Evolutionary conservation across 2,113 vertebrate species (phyloP), one percentile per base, ranked within the genome.

Genomic region (Perccottus glenii): DNA sequence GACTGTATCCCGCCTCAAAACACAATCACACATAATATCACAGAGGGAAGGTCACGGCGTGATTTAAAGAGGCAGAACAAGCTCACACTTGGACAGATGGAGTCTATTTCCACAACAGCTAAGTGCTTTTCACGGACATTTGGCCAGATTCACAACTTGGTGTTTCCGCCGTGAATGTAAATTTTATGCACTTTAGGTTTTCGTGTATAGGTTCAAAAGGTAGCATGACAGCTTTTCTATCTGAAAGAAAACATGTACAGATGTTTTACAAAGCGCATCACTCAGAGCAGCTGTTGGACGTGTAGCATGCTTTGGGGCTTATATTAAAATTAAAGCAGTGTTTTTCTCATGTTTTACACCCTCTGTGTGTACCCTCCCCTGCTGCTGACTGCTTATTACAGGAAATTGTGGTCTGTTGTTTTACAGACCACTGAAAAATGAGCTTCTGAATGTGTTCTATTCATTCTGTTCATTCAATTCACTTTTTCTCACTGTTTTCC

Each of bases 1-100:
- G 49, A 36, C 55, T 36, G 48, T 16, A 67, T 46, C 9, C 52
- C 14, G 9, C 60, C 33, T 16, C 5, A 0, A 66, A 47, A 65
- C 19, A 66, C 52, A 65, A 71, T 53, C 53, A 65, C 51, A 75
- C 42, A 0, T 60, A 70, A 49, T 38, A 64, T 68, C 66, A 67
- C 60, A 73, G 5, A n/a, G 2, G 40, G 53, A 72, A 71, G 80
- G 77, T 79, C 72, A 67, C 47, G 60, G 57, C 14, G 15, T 71
- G 75, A 79, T 67, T 71, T 63, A 67, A 59, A 70, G 66, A 35
- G 27, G 15, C 14, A 60, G 0, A 11, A 48, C 15, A 1, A 64
- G 12, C 11, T 46, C 46, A 65, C 60, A 63, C 64, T 33, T 55
- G 5, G 35, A 46, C 44, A 46, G 44, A 46, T 14, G 44, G 44